phyloP scores from a whole-genome alignment of 2,113 vertebrate genomes.

The Podarcis muralis region DNA sequence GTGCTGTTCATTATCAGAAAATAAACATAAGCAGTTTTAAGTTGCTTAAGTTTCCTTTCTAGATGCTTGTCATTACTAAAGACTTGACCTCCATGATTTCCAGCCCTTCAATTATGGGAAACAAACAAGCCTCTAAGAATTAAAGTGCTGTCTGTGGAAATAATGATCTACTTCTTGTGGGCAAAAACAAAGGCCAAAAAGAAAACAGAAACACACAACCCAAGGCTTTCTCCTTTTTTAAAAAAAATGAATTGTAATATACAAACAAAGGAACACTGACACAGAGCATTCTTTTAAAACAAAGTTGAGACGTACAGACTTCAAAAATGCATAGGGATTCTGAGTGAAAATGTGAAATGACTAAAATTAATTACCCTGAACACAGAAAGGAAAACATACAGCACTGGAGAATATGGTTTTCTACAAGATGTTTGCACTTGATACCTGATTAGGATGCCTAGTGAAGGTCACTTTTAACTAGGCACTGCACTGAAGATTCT shows the following conservation, averaged over 20 bases:
- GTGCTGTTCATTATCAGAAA: background rate
- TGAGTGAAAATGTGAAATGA: background rate
- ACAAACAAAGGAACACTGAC: background rate
- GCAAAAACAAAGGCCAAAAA: background rate
- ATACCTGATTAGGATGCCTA: background rate
- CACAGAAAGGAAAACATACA: background rate
- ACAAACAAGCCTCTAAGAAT: background rate
- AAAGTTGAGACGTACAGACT: background rate
- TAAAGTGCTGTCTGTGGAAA: background rate
- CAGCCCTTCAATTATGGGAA: background rate
- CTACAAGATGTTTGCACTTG: background rate
- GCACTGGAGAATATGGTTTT: background rate
- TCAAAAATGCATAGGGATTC: background rate
- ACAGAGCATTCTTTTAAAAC: background rate
- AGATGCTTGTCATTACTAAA: background rate
- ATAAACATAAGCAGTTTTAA: background rate
- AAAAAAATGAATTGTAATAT: background rate
- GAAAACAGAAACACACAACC: background rate
- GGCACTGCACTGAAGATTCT: background rate
- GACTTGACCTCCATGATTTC: background rate
- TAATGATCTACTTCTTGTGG: slow-evolving; percentile 1
- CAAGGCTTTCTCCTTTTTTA: background rate
- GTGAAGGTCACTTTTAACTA: background rate
- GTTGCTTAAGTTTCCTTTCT: background rate
- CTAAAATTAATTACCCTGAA: background rate